These are phyloP conservation scores for Diadema setosum DNA, from an alignment of 35 echinoderm and acorn worm species.

Conservation along the genomic window DNA sequence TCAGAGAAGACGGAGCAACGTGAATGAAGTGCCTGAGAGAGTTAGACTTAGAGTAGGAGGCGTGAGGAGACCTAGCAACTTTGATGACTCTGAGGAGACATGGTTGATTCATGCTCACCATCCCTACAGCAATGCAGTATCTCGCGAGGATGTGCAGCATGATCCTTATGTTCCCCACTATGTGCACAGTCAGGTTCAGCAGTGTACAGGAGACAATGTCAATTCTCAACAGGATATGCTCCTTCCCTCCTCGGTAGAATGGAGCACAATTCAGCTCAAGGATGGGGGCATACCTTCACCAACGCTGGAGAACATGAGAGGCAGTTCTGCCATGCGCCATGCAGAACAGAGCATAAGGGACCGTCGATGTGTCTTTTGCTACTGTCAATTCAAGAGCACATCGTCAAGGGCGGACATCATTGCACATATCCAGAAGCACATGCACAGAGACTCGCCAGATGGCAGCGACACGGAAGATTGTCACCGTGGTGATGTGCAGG, in stretches of 20 bases:
- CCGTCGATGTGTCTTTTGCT: not conserved
- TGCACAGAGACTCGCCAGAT: not conserved
- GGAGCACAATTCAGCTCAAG: not conserved
- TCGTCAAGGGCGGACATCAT: not conserved
- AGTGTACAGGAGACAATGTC: not conserved
- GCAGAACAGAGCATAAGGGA: not conserved
- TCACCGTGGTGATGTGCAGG: not conserved
- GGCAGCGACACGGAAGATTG: not conserved
- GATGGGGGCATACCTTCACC: not conserved
- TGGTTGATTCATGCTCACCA: too few relatives aligned
- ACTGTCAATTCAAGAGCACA: not conserved
- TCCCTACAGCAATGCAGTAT: too few relatives aligned
- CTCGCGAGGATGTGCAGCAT: not conserved
- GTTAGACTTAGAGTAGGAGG: too few relatives aligned
- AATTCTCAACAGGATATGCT: not conserved
- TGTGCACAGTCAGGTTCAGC: not conserved
- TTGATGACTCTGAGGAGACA: not conserved
- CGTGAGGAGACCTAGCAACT: not conserved
- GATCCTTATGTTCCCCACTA: not conserved
- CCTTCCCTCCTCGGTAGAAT: not conserved
- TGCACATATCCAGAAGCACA: not conserved
- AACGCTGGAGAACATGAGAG: not conserved
- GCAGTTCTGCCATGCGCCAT: not conserved
- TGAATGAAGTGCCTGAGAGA: not conserved
- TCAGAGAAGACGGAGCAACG: not conserved